phyloP scores from a whole-genome alignment of 2,888 invertebrate genomes.

The Chrysodeixis includens region DNA sequence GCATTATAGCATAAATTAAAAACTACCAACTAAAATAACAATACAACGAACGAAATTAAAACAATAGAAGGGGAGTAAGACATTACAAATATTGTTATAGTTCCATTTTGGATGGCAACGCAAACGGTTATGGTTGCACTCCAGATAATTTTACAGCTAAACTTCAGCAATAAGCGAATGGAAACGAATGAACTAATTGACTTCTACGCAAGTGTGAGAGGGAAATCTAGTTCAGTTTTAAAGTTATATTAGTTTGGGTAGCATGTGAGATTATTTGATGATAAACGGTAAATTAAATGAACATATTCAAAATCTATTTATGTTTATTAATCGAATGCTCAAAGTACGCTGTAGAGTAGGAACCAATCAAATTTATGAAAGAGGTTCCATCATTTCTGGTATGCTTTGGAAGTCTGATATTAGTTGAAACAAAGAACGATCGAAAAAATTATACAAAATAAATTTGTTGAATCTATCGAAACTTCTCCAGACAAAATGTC shows the following conservation, averaged over 20 bases:
- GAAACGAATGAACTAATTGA: slow-evolving; percentile 17
- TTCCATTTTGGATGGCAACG: slow-evolving; percentile 31
- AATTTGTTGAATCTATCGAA: too few relatives aligned
- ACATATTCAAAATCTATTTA: too few relatives aligned
- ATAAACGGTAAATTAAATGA: not conserved
- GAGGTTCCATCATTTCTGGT: too few relatives aligned
- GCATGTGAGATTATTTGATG: not conserved
- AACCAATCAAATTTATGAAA: too few relatives aligned
- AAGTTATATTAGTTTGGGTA: not conserved
- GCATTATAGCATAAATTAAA: not conserved
- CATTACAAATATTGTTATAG: slow-evolving; percentile 21
- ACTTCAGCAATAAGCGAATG: slow-evolving; percentile 48
- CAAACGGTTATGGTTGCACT: slow-evolving; percentile 37
- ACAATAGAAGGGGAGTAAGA: slow-evolving; percentile 18
- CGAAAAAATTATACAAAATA: too few relatives aligned
- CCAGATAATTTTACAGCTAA: slow-evolving; percentile 42
- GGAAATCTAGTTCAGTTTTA: not conserved
- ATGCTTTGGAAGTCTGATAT: too few relatives aligned
- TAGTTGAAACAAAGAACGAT: too few relatives aligned
- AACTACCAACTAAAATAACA: not conserved
- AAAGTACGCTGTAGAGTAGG: too few relatives aligned
- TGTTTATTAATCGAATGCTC: too few relatives aligned
- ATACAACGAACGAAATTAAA: slow-evolving; percentile 18
- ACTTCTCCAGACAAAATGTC: not conserved
- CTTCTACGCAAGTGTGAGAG: not conserved